A percentile compares a stretch with the other conserved stretches of the same genome.
These are phyloP conservation scores for Polyodon spathula DNA, from an alignment of 2,113 vertebrate species.

Conservation along the genomic window DNA sequence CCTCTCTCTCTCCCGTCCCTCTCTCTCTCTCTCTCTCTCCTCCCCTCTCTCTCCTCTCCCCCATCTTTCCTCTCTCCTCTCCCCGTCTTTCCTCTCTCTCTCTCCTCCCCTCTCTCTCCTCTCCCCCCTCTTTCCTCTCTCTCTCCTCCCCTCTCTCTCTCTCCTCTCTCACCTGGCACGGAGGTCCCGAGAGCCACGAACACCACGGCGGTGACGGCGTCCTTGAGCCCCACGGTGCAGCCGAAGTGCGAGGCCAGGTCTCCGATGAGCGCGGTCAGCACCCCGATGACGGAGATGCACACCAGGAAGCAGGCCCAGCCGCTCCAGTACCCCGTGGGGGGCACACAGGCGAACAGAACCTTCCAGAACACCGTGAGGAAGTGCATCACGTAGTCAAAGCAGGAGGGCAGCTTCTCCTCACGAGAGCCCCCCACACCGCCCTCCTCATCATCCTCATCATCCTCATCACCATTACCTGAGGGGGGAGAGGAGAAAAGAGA, in stretches of 20 bases:
- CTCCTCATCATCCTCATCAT: too few relatives aligned
- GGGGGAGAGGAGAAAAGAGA: neutral
- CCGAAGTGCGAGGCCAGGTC: conserved; percentile 86
- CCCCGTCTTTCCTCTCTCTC: too few relatives aligned
- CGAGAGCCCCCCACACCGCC: conserved; percentile 54
- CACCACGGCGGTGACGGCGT: conserved; percentile 81
- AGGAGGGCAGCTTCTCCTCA: conserved; percentile 73
- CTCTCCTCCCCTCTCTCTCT: too few relatives aligned
- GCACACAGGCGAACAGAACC: conserved; percentile 83
- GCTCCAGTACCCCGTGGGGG: conserved; percentile 83
- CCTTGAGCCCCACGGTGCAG: conserved; percentile 81
- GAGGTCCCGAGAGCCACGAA: conserved; percentile 86
- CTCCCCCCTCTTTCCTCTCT: too few relatives aligned
- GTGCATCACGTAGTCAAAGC: conserved; percentile 87
- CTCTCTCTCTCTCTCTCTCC: too few relatives aligned
- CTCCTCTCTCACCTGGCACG: conserved; percentile 81
- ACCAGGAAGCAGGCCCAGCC: conserved; percentile 84
- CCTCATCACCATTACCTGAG: conserved; percentile 76
- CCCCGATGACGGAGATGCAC: conserved; percentile 72
- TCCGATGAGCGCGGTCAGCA: conserved; percentile 80
- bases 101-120: too few relatives aligned
- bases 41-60: too few relatives aligned
- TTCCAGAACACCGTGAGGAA: conserved; percentile 93
- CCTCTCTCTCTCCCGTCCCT: too few relatives aligned
- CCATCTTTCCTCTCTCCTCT: too few relatives aligned